Evolutionary conservation across 2,113 vertebrate species (phyloP).

Genomic region (Pygathrix nemaeus): DNA sequence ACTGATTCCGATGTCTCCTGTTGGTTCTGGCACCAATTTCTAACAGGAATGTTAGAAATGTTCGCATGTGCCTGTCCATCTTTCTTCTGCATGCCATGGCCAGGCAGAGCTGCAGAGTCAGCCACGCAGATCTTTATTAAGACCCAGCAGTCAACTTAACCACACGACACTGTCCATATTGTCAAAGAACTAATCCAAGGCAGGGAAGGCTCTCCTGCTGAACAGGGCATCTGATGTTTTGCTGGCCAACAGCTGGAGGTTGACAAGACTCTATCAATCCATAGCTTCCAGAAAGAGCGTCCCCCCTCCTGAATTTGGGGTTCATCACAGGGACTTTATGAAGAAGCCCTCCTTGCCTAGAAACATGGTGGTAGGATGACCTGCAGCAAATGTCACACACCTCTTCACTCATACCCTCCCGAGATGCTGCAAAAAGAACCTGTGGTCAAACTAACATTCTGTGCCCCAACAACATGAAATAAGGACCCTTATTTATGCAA

Average conservation of each 20-base stretch:
- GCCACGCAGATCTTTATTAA: not conserved
- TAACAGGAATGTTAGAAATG: not conserved
- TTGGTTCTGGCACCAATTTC: too few species aligned
- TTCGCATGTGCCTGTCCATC: too few species aligned
- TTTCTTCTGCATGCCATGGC: not conserved
- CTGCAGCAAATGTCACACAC: not conserved
- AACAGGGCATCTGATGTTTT: not conserved
- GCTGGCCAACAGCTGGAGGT: not conserved
- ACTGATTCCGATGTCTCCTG: too few species aligned
- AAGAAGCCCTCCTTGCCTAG: not conserved
- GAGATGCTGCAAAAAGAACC: not conserved
- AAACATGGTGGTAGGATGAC: too few species aligned
- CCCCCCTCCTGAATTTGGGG: not conserved
- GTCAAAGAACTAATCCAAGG: too few species aligned
- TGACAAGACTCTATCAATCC: not conserved
- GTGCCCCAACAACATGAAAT: not conserved
- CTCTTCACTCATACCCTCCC: not conserved
- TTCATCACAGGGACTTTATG: accelerated
- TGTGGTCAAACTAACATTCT: not conserved
- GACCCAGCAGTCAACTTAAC: not conserved
- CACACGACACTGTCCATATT: not conserved
- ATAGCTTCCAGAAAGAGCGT: not conserved
- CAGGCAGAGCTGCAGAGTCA: too few species aligned
- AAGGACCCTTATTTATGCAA: too few species aligned
- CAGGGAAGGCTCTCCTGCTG: not conserved